Evolutionary conservation across 23 tunicate species (phyloP).

Genomic region (Oikopleura vanhoeffeni): DNA sequence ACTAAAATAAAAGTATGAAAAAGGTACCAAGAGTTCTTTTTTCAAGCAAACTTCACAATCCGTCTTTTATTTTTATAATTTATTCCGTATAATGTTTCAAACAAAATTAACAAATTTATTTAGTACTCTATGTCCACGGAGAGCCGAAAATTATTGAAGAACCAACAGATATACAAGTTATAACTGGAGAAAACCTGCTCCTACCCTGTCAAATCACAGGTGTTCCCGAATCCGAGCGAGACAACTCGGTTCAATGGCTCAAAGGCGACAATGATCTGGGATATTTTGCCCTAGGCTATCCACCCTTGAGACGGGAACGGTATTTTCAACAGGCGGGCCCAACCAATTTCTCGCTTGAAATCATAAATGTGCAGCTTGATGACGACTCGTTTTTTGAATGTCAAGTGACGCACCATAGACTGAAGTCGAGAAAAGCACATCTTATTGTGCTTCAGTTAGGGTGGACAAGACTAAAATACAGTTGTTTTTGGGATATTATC

Average conservation of each 20-base stretch:
- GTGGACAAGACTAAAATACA: too few relatives aligned
- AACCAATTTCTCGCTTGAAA: not conserved
- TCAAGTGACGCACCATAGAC: not conserved
- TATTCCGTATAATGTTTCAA: too few relatives aligned
- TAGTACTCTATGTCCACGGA: too few relatives aligned
- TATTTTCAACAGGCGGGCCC: not conserved
- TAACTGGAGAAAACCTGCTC: not conserved
- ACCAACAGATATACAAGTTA: not conserved
- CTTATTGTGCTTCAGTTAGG: not conserved
- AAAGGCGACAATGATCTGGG: not conserved
- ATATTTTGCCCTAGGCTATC: not conserved
- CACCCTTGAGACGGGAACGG: not conserved
- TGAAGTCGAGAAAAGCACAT: not conserved
- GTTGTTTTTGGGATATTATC: too few relatives aligned
- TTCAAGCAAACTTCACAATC: too few relatives aligned
- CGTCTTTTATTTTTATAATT: too few relatives aligned
- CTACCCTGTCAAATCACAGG: not conserved
- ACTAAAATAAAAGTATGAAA: too few relatives aligned
- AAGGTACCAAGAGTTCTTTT: too few relatives aligned
- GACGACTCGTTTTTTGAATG: not conserved
- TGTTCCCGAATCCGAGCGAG: not conserved
- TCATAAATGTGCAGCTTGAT: not conserved
- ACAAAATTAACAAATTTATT: too few relatives aligned
- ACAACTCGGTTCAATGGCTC: slow-evolving; percentile 3
- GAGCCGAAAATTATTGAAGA: not conserved